Evolutionary conservation across 2,113 vertebrate species (phyloP).

Genomic region (Centrocercus urophasianus): DNA sequence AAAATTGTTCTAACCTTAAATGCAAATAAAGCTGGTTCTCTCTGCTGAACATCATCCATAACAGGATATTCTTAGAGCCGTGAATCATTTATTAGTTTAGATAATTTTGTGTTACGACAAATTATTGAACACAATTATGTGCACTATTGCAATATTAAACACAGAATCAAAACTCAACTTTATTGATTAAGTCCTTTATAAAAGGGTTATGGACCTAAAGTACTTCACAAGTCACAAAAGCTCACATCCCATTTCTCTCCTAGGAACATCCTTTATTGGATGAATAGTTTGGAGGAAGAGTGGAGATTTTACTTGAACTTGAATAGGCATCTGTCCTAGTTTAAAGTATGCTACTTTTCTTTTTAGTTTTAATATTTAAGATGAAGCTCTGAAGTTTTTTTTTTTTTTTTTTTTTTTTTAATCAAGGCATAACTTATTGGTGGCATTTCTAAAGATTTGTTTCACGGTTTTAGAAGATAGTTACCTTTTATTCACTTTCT

Average conservation of each 20-base stretch:
- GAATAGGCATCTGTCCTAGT: neutral
- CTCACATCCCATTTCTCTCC: neutral
- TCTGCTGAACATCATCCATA: neutral
- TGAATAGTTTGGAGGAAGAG: neutral
- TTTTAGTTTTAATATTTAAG: neutral
- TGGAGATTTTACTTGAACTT: neutral
- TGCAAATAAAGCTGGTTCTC: slow-evolving; percentile 10
- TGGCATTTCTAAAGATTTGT: neutral
- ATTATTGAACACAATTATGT: slow-evolving; percentile 23
- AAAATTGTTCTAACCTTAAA: slow-evolving; percentile 3
- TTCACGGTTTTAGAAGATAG: neutral
- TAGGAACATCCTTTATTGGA: neutral
- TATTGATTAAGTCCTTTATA: neutral
- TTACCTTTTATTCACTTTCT: neutral
- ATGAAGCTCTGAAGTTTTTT: neutral
- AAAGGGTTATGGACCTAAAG: neutral
- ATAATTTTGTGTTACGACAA: slow-evolving; percentile 30
- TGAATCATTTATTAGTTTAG: slow-evolving; percentile 45
- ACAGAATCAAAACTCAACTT: neutral
- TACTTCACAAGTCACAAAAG: neutral
- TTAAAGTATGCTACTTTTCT: neutral
- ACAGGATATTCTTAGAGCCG: neutral
- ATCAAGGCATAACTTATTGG: neutral
- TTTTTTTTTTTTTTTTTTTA: neutral
- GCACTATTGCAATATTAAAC: neutral